phyloP scores from a whole-genome alignment of 2,797 vertebrate genomes.

The Acanthiza pusilla region DNA sequence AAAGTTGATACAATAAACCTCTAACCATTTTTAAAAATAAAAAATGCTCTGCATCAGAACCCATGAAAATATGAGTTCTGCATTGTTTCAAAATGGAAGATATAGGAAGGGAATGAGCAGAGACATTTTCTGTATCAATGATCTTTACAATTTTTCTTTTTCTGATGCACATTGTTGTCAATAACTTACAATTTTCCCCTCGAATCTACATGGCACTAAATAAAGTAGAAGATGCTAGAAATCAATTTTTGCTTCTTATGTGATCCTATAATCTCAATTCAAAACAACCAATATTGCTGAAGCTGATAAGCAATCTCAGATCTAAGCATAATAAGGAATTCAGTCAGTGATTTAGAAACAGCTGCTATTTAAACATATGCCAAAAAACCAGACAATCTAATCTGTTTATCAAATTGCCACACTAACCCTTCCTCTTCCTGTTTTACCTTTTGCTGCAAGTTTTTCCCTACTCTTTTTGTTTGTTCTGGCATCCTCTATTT shows the following conservation, averaged over 20 bases:
- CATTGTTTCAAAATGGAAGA: not conserved
- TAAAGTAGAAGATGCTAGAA: not conserved
- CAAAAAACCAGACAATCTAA: not conserved
- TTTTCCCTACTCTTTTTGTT: not conserved
- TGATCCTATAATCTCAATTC: not conserved
- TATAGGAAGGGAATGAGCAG: not conserved
- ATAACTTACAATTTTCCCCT: not conserved
- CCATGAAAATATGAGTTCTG: not conserved
- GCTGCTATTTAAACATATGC: not conserved
- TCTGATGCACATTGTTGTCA: not conserved
- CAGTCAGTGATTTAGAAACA: not conserved
- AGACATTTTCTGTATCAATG: not conserved
- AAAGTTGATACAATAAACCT: not conserved
- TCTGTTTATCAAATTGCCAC: not conserved
- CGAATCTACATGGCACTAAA: not conserved
- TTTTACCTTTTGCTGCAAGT: not conserved
- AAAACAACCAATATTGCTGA: not conserved
- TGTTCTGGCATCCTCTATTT: not conserved
- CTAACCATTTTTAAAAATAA: not conserved
- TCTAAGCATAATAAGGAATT: not conserved
- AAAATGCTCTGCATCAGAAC: not conserved
- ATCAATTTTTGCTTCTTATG: not conserved
- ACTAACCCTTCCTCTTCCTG: not conserved
- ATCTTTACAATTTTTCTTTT: not conserved
- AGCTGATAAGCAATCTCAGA: not conserved